Percentiles rank a stretch among this genome's conserved stretches.
Conservation (phyloP, 1,140 invertebrate genomes). For the Bactericera cockerelli region DNA sequence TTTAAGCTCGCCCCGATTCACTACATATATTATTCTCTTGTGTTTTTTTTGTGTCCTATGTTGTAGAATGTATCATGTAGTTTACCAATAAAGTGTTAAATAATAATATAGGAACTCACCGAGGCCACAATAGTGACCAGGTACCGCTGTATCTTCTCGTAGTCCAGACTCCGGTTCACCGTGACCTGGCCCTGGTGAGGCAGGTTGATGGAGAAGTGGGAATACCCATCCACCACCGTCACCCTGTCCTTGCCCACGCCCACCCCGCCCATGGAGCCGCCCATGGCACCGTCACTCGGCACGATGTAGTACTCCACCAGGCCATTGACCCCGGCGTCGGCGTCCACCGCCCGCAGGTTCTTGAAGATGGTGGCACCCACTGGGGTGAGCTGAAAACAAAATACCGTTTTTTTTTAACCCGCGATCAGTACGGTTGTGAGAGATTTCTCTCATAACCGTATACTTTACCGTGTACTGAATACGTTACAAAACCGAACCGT, state of each 20-base stretch:
- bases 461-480: neutral
- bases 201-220: slow-evolving; percentile 66
- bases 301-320: slow-evolving; percentile 65
- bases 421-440: too few relatives aligned
- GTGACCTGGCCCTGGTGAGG: slow-evolving; percentile 81
- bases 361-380: slow-evolving; percentile 75
- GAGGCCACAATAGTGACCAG: slow-evolving; percentile 76
- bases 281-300: slow-evolving; percentile 35
- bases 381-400: slow-evolving; percentile 51
- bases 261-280: slow-evolving; percentile 38
- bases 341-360: slow-evolving; percentile 63
- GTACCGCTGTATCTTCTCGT: slow-evolving; percentile 73
- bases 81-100: too few relatives aligned
- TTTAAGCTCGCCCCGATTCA: too few relatives aligned
- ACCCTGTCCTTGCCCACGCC: slow-evolving; percentile 36
- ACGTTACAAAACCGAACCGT: too few relatives aligned
- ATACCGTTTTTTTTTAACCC: too few relatives aligned
- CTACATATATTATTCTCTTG: too few relatives aligned
- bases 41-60: too few relatives aligned
- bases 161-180: slow-evolving; percentile 75
- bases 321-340: slow-evolving; percentile 72
- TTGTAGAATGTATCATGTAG: too few relatives aligned
- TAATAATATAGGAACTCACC: too few relatives aligned
- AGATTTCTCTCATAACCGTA: too few relatives aligned
- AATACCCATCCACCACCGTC: slow-evolving; percentile 59